Evolutionary conservation across 2,113 vertebrate genomes (phyloP), one percentile per base, ranked within the genome.

Genomic region (Microcebus lehilahytsara): DNA sequence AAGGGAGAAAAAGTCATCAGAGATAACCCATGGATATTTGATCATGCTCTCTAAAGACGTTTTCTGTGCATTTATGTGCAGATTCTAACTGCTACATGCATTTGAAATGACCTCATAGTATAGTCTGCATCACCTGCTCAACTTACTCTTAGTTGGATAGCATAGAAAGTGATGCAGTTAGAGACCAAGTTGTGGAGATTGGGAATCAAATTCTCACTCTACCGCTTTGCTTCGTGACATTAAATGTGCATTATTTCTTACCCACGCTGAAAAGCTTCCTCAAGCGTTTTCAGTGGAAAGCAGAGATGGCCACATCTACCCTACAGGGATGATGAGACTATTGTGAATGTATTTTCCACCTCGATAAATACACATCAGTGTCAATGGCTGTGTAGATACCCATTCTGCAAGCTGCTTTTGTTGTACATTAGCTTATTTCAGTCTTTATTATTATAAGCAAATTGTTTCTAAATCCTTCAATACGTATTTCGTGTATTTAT

Each of bases 11-110:
- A 8, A 22, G 81, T 27, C 46, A 27, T 42, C 20, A 51, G 13
- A 27, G 34, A 16, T 16, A 53, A 32, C 7, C 40, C 8, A 0
- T 7, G 5, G 34, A 20, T 83, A 9, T 7, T 20, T 10, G 58
- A 17, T 32, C 0, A 1, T 6, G 69, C 23, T 60, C 71, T 85
- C 49, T 42, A 37, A 32, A 60, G 37, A 49, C 4, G 25, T 5
- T 32, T 51, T 16, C 4, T 49, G 5, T 32, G 49, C 20, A 40
- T 20, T 11, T 23, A 27, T 3, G 10, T 5, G 40, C 13, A 23
- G 25, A 40, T 0, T 2, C 32, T 12, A 0, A 3, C 40, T 9
- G 13, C 75, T 40, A 5, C 10, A 0, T 20, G 9, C 34, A 34
- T 62, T 25, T 64, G 11, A 14, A 19, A 10, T 27, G 46, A 11